Evolutionary conservation across 2,113 vertebrate genomes (phyloP), one percentile per base, ranked within the genome.

Genomic region (Rhynchopsitta pachyrhyncha): DNA sequence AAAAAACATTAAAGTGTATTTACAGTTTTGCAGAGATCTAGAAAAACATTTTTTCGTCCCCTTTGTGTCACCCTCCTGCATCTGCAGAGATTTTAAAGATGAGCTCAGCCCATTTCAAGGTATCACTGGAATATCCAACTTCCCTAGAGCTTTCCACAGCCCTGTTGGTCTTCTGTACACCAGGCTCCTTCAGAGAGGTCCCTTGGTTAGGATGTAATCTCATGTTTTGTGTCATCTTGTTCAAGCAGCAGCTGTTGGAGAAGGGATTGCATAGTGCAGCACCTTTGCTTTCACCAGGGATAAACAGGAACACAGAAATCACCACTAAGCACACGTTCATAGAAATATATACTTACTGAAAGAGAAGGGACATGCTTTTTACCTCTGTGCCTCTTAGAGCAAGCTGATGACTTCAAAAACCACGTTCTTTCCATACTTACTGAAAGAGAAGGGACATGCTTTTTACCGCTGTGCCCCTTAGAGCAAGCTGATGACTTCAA

Each of bases 311-410:
- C 25, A 6, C 31, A 27, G 44, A 17, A 29, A 49, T 19, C 46
- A 22, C 23, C 8, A 1, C 31, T 39, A 4, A 59, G 52, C 9
- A 4, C 8, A 0, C 1, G 3, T 4, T 33, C 11, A 6, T 3
- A 20, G 55, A 67, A 92, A 52, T 9, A 27, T 2, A 4, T 14
- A 13, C 19, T 55, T 86, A 27, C 35, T 63, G 42, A 39, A 78
- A n/a, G 13, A 86, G 14, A 37, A 60, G 20, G 23, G 20, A 55
- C 9, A 7, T 13, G 7, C 1, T 49, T 63, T 71, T 39, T 50
- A 37, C 29, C 10, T 2, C 28, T 24, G 27, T 44, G 22, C 12
- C 12, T 64, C 37, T 71, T n/a, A 55, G 37, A 62, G 37, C 44
- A 73, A n/a, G n/a, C 5, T 0, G 18, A 42, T 69, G 46, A 7